Conservation (phyloP, 2,797 vertebrate species). For the Brachyalestes nurse region DNA sequence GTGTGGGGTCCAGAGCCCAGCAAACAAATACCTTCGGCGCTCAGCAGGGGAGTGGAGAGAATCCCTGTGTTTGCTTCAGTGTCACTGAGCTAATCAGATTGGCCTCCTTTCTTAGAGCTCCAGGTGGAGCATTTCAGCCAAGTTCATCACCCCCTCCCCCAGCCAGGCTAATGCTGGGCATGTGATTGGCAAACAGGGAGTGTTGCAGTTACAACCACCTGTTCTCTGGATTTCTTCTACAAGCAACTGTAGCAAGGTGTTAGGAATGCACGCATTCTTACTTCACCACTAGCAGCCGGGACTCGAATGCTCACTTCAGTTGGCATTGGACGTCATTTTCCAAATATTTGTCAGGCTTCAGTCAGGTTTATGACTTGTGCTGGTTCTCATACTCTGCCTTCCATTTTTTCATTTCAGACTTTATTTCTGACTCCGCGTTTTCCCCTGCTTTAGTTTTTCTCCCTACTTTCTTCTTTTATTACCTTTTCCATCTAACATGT, state of each 20-base stretch:
- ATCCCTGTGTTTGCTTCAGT: constrained; percentile 46
- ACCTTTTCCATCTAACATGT: no score
- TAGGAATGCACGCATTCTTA: constrained; percentile 3
- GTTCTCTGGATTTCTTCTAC: constrained; percentile 25
- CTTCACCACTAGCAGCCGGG: background rate
- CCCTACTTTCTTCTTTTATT: no score
- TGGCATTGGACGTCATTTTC: no score
- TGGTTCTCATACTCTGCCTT: no score
- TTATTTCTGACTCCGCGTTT: no score
- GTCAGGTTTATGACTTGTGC: no score
- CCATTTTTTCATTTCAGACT: no score
- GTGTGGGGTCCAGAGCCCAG: constrained; percentile 17
- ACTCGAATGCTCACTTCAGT: no score
- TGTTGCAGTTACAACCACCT: constrained; percentile 31
- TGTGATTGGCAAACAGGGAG: constrained; percentile 20
- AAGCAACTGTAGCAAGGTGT: background rate
- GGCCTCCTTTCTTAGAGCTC: constrained; percentile 42
- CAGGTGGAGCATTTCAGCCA: constrained; percentile 30
- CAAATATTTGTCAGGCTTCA: no score
- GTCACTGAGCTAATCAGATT: constrained; percentile 52
- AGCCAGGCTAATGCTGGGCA: constrained; percentile 6
- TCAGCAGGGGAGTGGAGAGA: constrained; percentile 37
- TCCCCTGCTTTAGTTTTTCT: no score
- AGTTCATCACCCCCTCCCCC: background rate
- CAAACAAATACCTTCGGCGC: constrained; percentile 21